Evolutionary conservation across 2,797 vertebrate species (phyloP).

Genomic region (Eulemur rubriventer): DNA sequence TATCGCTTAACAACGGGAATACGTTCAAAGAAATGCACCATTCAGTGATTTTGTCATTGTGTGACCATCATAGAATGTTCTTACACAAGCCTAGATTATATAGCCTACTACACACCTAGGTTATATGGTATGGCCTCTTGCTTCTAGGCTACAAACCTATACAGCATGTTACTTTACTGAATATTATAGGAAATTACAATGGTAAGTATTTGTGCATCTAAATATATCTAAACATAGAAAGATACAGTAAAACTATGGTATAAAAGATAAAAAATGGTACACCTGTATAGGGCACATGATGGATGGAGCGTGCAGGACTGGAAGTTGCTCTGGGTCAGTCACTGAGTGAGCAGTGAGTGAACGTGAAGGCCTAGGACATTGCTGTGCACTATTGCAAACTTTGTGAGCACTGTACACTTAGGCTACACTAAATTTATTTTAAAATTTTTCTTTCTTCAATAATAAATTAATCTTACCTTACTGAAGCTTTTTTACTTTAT

Average conservation of each 20-base stretch:
- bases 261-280: neutral
- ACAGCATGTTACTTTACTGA: neutral
- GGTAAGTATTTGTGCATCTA: neutral
- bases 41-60: neutral
- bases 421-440: neutral
- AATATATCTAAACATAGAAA: neutral
- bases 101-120: neutral
- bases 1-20: neutral
- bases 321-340: neutral
- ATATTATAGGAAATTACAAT: neutral
- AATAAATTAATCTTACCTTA: neutral
- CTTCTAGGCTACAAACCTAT: neutral
- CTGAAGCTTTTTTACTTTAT: neutral
- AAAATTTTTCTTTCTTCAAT: neutral
- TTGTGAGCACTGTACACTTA: neutral
- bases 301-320: neutral
- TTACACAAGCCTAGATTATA: neutral
- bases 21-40: neutral
- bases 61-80: neutral
- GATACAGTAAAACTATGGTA: neutral
- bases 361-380: neutral
- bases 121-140: neutral
- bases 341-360: neutral
- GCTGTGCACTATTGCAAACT: too few relatives aligned
- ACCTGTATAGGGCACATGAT: neutral